phyloP scores from a whole-genome alignment of 1,140 invertebrate species.

The Brachionus sp. region DNA sequence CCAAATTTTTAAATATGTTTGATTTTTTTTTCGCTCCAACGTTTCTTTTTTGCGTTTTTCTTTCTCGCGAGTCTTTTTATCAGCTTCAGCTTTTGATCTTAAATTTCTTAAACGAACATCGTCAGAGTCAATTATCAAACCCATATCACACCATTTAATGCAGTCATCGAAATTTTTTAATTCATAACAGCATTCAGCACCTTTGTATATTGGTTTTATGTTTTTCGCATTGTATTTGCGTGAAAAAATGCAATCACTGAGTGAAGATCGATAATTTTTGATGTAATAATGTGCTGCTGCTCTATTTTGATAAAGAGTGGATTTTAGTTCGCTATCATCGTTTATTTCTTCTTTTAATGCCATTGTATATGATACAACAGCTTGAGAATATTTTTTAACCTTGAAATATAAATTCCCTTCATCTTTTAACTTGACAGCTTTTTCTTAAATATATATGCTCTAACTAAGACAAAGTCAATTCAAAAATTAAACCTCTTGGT shows the following conservation, averaged over 20 bases:
- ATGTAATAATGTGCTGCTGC: constrained; percentile 22
- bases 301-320: constrained; percentile 8
- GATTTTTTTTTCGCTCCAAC: neutral
- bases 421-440: constrained; percentile 41
- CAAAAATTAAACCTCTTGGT: neutral
- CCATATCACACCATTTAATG: constrained; percentile 68
- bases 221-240: constrained; percentile 74
- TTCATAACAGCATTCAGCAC: constrained; percentile 70
- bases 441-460: neutral
- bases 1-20: neutral
- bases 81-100: constrained; percentile 63
- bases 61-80: constrained; percentile 56
- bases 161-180: constrained; percentile 70
- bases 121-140: constrained; percentile 57
- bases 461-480: neutral
- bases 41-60: constrained; percentile 39
- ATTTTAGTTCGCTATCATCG: neutral
- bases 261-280: constrained; percentile 56
- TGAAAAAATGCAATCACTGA: constrained; percentile 73
- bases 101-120: constrained; percentile 65
- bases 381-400: constrained; percentile 32
- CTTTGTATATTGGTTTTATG: constrained; percentile 71
- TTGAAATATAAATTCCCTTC: constrained; percentile 41
- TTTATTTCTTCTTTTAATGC: constrained; percentile 10
- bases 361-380: constrained; percentile 26